These are phyloP conservation scores for Teleogryllus occipitalis DNA, from an alignment of 1,140 invertebrate species.

Conservation along the genomic window DNA sequence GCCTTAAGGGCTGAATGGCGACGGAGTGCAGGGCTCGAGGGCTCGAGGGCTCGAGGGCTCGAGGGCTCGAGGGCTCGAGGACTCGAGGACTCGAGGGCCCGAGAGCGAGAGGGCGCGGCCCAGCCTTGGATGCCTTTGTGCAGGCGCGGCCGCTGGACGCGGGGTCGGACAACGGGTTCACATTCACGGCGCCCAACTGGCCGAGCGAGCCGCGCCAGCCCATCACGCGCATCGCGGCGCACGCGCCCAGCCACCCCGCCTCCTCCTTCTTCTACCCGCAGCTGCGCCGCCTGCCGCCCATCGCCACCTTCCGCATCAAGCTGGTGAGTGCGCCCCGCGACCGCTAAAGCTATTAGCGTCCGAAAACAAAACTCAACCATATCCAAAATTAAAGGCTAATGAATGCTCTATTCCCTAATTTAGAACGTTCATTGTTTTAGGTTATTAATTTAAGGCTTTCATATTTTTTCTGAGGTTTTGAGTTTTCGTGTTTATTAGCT, in stretches of 20 bases:
- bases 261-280: conserved; percentile 93
- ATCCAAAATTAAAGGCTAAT: not conserved
- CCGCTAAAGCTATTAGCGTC: not conserved
- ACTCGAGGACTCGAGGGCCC: too few species aligned
- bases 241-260: conserved; percentile 82
- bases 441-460: too few species aligned
- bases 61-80: too few species aligned
- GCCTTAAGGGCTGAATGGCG: too few species aligned
- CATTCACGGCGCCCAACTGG: conserved; percentile 93
- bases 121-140: too few species aligned
- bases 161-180: conserved; percentile 93
- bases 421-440: not conserved
- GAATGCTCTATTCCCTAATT: not conserved
- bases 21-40: too few species aligned
- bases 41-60: too few species aligned
- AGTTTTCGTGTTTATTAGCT: too few species aligned
- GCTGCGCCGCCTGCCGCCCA: conserved; percentile 74
- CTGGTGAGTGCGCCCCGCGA: conserved; percentile 50
- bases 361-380: not conserved
- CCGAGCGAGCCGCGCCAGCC: conserved; percentile 81
- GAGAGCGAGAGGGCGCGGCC: too few species aligned
- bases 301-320: conserved; percentile 82
- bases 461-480: too few species aligned
- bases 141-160: conserved; percentile 91
- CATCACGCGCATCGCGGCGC: conserved; percentile 82